phyloP scores from a whole-genome alignment of 1,140 invertebrate species.

The Nylanderia fulva region DNA sequence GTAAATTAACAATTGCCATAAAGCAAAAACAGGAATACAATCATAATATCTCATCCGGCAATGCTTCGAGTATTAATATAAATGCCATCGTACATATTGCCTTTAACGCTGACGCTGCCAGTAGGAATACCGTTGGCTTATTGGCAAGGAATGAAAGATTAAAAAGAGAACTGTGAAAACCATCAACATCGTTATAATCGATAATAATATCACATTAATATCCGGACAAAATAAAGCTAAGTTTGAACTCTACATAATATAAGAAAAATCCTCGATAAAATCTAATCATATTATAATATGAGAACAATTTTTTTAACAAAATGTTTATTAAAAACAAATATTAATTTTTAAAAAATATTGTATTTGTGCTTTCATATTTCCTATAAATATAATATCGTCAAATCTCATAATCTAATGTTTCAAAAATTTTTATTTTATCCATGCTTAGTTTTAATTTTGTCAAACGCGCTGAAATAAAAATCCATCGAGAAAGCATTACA shows the following conservation, averaged over 20 bases:
- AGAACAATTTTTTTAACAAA: neutral
- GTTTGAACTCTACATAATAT: neutral
- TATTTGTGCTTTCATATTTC: neutral
- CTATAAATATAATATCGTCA: neutral
- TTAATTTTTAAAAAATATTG: neutral
- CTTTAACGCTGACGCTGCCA: neutral
- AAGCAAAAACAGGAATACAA: neutral
- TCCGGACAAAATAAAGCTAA: neutral
- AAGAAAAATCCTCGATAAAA: neutral
- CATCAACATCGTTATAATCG: neutral
- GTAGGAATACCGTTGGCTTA: neutral
- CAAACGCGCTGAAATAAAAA: neutral
- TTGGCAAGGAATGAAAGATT: conserved; percentile 10
- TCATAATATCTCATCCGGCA: neutral
- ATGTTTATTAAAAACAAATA: neutral
- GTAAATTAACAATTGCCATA: neutral
- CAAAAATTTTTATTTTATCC: neutral
- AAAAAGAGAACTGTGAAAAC: neutral
- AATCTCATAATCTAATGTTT: neutral
- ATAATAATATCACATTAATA: conserved; percentile 22
- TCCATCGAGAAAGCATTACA: neutral
- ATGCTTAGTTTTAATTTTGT: neutral
- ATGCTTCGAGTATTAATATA: conserved; percentile 1
- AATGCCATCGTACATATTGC: neutral
- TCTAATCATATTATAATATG: neutral